Conservation (phyloP, 2,888 invertebrate genomes). For the Latheticus oryzae region DNA sequence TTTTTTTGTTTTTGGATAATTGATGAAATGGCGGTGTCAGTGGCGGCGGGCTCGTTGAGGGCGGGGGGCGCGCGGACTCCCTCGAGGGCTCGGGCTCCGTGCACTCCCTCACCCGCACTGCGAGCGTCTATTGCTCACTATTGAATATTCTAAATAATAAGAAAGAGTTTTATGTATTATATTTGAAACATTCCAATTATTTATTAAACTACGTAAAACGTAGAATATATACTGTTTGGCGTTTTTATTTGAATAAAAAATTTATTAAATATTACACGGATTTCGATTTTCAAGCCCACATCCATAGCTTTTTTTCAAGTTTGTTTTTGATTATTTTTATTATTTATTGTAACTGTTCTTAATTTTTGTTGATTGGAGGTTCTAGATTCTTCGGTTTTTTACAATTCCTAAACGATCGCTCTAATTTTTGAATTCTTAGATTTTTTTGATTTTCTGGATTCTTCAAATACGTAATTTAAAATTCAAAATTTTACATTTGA, state of each 20-base stretch:
- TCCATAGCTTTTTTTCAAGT: no score
- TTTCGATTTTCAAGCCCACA: no score
- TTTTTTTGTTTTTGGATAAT: conserved; percentile 9
- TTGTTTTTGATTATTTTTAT: no score
- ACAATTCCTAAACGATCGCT: no score
- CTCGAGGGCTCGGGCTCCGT: conserved; percentile 53
- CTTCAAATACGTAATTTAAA: no score
- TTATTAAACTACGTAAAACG: conserved; percentile 64
- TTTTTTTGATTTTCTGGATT: no score
- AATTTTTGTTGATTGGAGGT: no score
- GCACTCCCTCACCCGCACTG: conserved; percentile 58
- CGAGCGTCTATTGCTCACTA: conserved; percentile 67
- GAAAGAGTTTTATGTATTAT: conserved; percentile 65
- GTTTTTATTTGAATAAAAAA: conserved; percentile 66
- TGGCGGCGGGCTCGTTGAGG: conserved; percentile 63
- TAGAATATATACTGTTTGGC: conserved; percentile 66
- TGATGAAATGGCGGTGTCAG: conserved; percentile 55
- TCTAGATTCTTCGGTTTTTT: no score
- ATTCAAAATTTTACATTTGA: no score
- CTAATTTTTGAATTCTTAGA: no score
- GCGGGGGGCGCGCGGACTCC: conserved; percentile 53
- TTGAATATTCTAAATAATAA: conserved; percentile 67
- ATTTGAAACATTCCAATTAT: conserved; percentile 62
- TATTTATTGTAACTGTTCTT: no score
- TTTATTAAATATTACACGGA: no score